Base-by-base conservation (phyloP, 2,888 invertebrate genomes). In the Podotricha telesiphe region DNA sequence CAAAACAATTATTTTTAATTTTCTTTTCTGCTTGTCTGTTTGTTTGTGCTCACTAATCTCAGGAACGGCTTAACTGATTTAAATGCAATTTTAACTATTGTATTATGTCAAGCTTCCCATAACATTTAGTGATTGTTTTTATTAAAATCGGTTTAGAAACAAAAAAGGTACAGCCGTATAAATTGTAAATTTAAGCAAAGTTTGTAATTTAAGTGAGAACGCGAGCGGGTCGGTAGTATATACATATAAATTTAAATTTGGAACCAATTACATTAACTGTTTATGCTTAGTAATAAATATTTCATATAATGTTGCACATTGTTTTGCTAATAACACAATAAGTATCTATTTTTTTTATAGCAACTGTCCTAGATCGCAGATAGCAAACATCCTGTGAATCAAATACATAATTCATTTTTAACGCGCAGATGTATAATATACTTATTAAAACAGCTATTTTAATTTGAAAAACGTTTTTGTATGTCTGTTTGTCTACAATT, bases 301-400 rank as follows among this genome's bases (percentile, higher is more conserved):
- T 53, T 22, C 28, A 53, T 28, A n/a, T n/a, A 53, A 28, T n/a
- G 15, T 4, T 15, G 20, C 37, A 56, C 56, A 15, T 19, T 56
- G 40, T 58, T 58, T 42, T 58, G 2, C 20, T 58, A 66, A 58
- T n/a, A 66, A 50, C 40, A 50, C 37, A 56, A 65, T 17, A 56
- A 56, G 65, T 55, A 22, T 56, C 19, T 28, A 67, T 37, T 51
- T 53, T 48, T 66, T 59, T 58, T 56, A 50, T 20, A 28, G 67
- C 61, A 67, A 64, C 65, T 62, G 65, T 68, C 56, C 65, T 71
- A 71, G 71, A 71, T 68, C 62, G 61, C 34, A 58, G 70, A 72
- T 72, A 72, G 70, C 56, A 64, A 53, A 55, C 72, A 72, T 72
- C 70, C 70, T 74, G 70, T 53, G 74, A 67, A 71, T 72, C 50